Percentiles rank a stretch among this genome's conserved stretches.
phyloP scores from a whole-genome alignment of 2,888 invertebrate genomes.

The Agrochola macilenta region DNA sequence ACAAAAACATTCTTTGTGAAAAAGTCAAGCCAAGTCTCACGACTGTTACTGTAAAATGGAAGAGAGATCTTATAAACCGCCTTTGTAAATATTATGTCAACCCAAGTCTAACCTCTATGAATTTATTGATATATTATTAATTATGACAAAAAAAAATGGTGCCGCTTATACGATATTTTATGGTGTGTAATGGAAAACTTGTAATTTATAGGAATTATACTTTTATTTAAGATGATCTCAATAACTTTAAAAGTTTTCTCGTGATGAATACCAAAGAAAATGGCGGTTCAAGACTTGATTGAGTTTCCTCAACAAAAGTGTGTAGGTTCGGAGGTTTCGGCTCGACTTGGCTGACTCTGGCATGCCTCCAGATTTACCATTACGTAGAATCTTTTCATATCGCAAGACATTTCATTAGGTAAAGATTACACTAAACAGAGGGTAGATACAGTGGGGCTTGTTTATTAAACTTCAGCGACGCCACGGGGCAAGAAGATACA shows the following conservation, averaged over 20 bases:
- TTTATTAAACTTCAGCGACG: constrained; percentile 43
- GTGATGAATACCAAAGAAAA: neutral
- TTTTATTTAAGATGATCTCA: neutral
- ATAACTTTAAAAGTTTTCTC: neutral
- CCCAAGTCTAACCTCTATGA: neutral
- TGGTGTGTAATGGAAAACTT: neutral
- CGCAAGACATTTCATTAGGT: constrained; percentile 28
- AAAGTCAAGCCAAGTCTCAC: constrained; percentile 11
- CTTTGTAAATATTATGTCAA: neutral
- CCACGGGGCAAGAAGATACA: neutral
- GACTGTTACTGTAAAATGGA: neutral
- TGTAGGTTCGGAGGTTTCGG: neutral
- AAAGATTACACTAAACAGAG: constrained; percentile 31
- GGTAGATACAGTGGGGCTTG: constrained; percentile 6
- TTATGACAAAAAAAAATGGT: too few relatives aligned
- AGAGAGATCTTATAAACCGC: neutral
- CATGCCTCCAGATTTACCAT: neutral
- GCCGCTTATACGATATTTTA: neutral
- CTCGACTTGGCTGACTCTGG: constrained; percentile 12
- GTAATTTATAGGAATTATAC: neutral
- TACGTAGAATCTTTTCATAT: constrained; percentile 45
- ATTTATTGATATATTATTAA: too few relatives aligned
- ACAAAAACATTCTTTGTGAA: neutral
- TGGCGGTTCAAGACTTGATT: neutral
- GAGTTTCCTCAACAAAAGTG: neutral